Percentiles rank a stretch among this genome's conserved stretches.
phyloP scores from a whole-genome alignment of 2,113 vertebrate genomes.

The Ochotona curzoniae region DNA sequence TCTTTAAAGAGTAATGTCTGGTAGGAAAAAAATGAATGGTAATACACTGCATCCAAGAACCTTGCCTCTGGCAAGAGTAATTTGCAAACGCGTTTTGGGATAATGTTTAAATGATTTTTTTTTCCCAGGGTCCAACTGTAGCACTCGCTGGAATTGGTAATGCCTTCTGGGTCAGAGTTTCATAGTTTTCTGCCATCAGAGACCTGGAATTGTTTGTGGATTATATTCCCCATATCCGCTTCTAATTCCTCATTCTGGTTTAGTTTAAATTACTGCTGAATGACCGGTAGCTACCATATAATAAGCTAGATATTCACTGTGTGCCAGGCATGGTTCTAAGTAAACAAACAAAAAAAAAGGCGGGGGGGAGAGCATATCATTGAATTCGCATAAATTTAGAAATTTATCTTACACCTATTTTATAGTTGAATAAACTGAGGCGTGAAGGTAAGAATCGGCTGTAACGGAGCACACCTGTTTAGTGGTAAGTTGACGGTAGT shows the following conservation, averaged over 20 bases:
- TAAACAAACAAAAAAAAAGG: background rate
- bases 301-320: constrained; percentile 46
- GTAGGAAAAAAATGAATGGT: constrained; percentile 69
- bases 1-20: constrained; percentile 80
- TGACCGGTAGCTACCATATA: constrained; percentile 46
- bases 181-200: constrained; percentile 50
- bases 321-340: background rate
- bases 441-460: background rate
- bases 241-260: constrained; percentile 35
- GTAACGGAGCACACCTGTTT: background rate
- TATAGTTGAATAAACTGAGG: constrained; percentile 27
- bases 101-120: constrained; percentile 79
- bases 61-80: constrained; percentile 82
- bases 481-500: background rate
- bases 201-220: constrained; percentile 65
- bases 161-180: constrained; percentile 71
- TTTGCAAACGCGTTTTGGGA: constrained; percentile 81
- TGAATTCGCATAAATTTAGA: constrained; percentile 32
- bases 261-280: constrained; percentile 38
- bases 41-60: constrained; percentile 82
- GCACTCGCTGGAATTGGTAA: constrained; percentile 68
- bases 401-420: background rate
- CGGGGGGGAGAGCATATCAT: constrained; percentile 46
- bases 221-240: constrained; percentile 45
- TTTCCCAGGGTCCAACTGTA: constrained; percentile 64